These are phyloP conservation scores for western clawed frog (Xenopus tropicalis) DNA, from an alignment of 2,113 vertebrate genomes.

Conservation along the genomic window DNA sequence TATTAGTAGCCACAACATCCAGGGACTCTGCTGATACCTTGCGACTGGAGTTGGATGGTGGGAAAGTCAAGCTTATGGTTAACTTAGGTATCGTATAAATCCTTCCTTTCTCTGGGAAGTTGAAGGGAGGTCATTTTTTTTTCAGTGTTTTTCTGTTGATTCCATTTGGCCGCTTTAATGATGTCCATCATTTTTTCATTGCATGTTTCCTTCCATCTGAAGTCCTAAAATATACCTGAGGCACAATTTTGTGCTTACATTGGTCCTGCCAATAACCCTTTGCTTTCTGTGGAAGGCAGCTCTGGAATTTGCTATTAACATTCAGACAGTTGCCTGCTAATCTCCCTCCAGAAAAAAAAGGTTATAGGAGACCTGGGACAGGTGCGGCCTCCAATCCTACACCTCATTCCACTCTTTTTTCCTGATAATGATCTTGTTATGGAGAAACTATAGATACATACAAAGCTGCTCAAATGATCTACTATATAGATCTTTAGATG, in stretches of 20 bases:
- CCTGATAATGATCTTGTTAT: neutral
- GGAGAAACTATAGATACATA: neutral
- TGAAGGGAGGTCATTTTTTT: neutral
- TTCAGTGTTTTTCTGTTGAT: slow-evolving; percentile 34
- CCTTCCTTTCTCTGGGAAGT: slow-evolving; percentile 24
- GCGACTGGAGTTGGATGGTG: slow-evolving; percentile 88
- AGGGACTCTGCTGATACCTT: slow-evolving; percentile 90
- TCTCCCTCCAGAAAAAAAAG: neutral
- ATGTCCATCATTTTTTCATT: slow-evolving; percentile 45
- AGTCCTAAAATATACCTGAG: neutral
- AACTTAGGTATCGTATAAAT: slow-evolving; percentile 93
- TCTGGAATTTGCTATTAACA: neutral
- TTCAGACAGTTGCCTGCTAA: too few relatives aligned
- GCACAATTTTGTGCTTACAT: neutral
- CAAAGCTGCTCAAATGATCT: too few relatives aligned
- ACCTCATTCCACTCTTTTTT: neutral
- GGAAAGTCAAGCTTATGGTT: slow-evolving; percentile 93
- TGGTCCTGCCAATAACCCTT: neutral
- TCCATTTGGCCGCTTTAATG: slow-evolving; percentile 68
- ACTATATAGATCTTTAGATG: too few relatives aligned
- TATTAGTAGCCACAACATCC: slow-evolving; percentile 91
- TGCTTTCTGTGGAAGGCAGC: neutral
- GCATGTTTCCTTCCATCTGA: slow-evolving; percentile 11
- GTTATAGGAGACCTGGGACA: neutral
- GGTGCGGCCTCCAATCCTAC: too few relatives aligned